These are phyloP conservation scores for Chloebia gouldiae DNA, from an alignment of 2,113 vertebrate species.

Conservation along the genomic window DNA sequence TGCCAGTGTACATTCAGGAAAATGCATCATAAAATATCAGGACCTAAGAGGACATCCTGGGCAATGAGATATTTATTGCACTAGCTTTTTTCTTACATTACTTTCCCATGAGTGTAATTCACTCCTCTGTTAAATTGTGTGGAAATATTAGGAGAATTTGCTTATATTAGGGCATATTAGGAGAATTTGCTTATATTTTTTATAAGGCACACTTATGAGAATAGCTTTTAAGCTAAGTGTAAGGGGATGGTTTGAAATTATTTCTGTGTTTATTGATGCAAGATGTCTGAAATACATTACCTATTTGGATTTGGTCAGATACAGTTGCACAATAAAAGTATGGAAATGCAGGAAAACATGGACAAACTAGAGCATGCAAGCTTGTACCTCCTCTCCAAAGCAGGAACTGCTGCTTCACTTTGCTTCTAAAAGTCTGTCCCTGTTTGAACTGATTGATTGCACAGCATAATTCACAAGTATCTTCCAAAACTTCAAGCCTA, in stretches of 20 bases:
- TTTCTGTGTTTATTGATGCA: neutral
- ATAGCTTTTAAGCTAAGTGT: neutral
- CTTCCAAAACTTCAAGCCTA: neutral
- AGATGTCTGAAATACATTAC: neutral
- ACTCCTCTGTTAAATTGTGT: neutral
- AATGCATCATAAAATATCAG: neutral
- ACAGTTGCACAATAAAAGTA: neutral
- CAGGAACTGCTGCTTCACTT: neutral
- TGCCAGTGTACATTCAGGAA: neutral
- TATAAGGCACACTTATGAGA: neutral
- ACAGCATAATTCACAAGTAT: neutral
- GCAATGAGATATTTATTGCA: neutral
- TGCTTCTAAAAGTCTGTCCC: neutral
- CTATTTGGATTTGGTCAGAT: neutral
- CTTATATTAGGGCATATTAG: neutral
- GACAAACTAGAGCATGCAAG: neutral
- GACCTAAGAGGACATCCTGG: neutral
- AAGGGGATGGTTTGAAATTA: neutral
- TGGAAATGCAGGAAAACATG: neutral
- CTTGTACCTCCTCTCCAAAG: neutral
- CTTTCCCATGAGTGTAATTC: neutral
- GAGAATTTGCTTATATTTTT: neutral
- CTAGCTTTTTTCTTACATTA: neutral
- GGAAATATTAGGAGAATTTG: neutral
- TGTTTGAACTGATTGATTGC: neutral